Conservation (phyloP, 2,113 vertebrate species). For the Lepus timidus region DNA sequence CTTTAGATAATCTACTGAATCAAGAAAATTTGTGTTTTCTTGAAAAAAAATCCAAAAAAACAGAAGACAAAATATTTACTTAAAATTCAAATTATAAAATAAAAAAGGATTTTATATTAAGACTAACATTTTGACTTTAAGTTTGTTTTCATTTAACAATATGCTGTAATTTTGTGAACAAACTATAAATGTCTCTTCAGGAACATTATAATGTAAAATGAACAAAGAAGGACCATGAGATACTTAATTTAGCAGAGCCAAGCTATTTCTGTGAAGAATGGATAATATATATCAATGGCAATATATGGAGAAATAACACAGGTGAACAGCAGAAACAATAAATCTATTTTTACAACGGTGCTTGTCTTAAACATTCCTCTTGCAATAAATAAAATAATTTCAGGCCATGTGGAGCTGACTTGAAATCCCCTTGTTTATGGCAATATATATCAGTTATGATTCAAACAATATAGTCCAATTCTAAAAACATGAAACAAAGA, state of each 20-base stretch:
- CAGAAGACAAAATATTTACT: background rate
- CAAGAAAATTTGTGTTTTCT: background rate
- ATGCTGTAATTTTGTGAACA: background rate
- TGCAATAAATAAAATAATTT: slow-evolving; percentile 67
- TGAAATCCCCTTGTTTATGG: slow-evolving; percentile 19
- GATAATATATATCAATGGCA: slow-evolving; percentile 1
- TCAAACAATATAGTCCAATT: slow-evolving; percentile 1
- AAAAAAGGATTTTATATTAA: background rate
- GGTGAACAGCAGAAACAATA: background rate
- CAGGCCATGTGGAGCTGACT: background rate
- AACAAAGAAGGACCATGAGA: slow-evolving; percentile 11
- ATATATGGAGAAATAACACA: slow-evolving; percentile 59
- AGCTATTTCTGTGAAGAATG: background rate
- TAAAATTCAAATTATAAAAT: background rate
- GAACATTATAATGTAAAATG: slow-evolving; percentile 35
- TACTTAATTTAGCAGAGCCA: background rate
- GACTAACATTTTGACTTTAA: slow-evolving; percentile 19
- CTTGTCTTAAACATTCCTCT: slow-evolving; percentile 9
- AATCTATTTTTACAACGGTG: background rate
- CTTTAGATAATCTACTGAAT: background rate
- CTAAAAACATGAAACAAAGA: background rate
- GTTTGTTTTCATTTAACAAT: background rate
- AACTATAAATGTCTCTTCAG: background rate
- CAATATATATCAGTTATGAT: slow-evolving; percentile 11
- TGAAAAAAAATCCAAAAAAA: background rate